Base-by-base conservation (phyloP, 2,113 vertebrate genomes). In the Barbus barbus region DNA sequence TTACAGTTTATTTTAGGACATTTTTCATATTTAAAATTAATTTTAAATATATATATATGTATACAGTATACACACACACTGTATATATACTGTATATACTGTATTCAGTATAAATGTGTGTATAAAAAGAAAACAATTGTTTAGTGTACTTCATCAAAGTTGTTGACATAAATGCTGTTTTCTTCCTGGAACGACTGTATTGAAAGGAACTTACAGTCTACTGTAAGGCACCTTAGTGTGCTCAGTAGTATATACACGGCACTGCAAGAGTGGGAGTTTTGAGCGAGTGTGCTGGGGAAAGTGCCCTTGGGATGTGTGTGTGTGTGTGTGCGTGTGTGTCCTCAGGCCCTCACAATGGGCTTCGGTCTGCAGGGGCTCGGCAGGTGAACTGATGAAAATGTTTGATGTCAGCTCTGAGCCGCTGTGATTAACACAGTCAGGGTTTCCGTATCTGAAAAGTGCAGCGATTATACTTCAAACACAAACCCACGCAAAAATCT, bases 401-500 rank as follows among this genome's bases (percentile, higher is more conserved):
- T 89, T 92, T 92, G 92, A 90, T 91, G 89, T 91, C 91, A 91
- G 86, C 90, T 89, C 90, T 89, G 89, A 89, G 90, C 91, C 90
- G 90, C 91, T 86, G 44, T 90, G 91, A 91, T 94, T 94, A 94
- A 91, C 92, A 90, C 92, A 91, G 91, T 87, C 87, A 90, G 91
- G 87, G 88, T 90, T 91, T 87, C 83, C 84, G 61, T 82, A 71
- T 82, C 46, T 36, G 46, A 56, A 71, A 82, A 82, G 46, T 53
- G 31, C 63, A 82, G 80, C 80, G 80, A 82, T 82, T 82, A 82
- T 56, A 53, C 65, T 82, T 76, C 67, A 69, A 77, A 83, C 83
- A 82, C 71, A 48, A 71, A 48, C 20, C 75, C 41, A 83, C 53
- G 51, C 81, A 26, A 9, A 65, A 58, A 53, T 86, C 33, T 75